Conservation (phyloP, 2,113 vertebrate species). For the Miniopterus natalensis region DNA sequence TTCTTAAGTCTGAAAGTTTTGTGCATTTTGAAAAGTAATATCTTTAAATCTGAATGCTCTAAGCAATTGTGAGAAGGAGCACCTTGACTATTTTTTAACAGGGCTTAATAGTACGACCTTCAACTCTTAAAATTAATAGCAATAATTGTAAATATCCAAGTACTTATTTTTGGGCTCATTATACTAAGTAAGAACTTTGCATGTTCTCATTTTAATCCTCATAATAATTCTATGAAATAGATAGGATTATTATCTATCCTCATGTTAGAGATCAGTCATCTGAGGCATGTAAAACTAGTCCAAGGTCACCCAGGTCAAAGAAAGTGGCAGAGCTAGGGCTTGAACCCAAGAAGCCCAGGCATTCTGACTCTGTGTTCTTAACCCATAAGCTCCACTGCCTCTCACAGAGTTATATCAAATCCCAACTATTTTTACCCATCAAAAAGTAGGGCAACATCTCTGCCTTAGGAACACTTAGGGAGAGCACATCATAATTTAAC, state of each 20-base stretch:
- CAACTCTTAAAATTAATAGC: neutral
- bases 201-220: slow-evolving; percentile 33
- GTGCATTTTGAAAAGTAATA: neutral
- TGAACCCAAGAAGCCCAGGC: slow-evolving; percentile 32
- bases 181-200: neutral
- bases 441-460: slow-evolving; percentile 61
- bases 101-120: neutral
- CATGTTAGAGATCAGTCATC: neutral
- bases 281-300: neutral
- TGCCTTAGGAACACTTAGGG: slow-evolving; percentile 48
- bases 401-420: neutral
- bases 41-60: slow-evolving; percentile 28
- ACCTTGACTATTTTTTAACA: slow-evolving; percentile 14
- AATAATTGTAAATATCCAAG: neutral
- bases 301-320: neutral
- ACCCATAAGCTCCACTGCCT: neutral
- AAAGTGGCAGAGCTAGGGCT: neutral
- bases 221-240: neutral
- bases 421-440: slow-evolving; percentile 57
- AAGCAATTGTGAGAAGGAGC: neutral
- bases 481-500: slow-evolving; percentile 70
- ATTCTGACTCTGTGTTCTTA: neutral
- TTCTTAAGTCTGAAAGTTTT: neutral
- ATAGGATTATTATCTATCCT: neutral
- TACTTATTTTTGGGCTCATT: neutral